Conservation (phyloP, 2,797 vertebrate species). For the Propithecus deckenii region DNA sequence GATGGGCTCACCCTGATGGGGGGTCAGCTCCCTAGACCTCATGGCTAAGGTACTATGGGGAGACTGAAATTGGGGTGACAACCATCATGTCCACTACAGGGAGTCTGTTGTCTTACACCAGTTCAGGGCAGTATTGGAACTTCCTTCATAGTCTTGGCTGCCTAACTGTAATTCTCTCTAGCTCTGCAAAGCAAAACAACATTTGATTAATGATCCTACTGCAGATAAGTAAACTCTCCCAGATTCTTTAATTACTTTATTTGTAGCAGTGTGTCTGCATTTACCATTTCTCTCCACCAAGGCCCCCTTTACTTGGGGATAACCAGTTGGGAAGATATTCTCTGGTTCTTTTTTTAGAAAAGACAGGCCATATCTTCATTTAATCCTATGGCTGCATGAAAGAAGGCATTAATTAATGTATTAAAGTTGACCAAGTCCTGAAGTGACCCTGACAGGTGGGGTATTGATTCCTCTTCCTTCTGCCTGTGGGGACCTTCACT, state of each 20-base stretch:
- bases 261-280: not conserved
- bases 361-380: slow-evolving; percentile 11
- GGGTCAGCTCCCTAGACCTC: not conserved
- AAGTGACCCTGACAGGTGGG: not conserved
- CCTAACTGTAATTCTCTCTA: not conserved
- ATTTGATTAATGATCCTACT: not conserved
- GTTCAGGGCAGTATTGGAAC: not conserved
- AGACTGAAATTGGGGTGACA: not conserved
- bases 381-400: not conserved
- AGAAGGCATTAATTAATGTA: not conserved
- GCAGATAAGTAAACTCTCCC: not conserved
- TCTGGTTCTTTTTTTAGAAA: not conserved
- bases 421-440: not conserved
- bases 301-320: not conserved
- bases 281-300: not conserved
- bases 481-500: not conserved
- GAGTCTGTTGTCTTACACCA: not conserved
- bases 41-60: not conserved
- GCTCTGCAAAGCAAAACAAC: not conserved
- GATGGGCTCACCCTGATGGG: not conserved
- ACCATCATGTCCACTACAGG: not conserved
- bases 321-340: not conserved
- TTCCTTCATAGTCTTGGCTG: not conserved
- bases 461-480: not conserved
- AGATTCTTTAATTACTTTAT: not conserved